A percentile compares a stretch with the other conserved stretches of the same genome.
Conservation (phyloP, 2,888 invertebrate species). For the Orthosia gracilis region DNA sequence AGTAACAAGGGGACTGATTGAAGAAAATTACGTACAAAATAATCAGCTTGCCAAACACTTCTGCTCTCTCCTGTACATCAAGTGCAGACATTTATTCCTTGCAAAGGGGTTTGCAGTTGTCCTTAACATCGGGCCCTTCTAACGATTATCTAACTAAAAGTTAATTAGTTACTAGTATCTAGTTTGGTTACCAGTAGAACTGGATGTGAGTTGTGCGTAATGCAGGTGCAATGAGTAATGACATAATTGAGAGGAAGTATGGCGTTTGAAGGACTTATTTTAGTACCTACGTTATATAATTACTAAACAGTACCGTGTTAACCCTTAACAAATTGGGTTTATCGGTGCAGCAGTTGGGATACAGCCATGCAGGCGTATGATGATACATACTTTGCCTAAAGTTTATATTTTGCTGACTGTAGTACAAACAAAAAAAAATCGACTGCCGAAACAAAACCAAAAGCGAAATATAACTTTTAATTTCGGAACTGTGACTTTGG, state of each 20-base stretch:
- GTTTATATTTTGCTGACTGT: neutral
- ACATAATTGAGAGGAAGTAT: slow-evolving; percentile 25
- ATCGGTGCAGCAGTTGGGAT: too few species aligned
- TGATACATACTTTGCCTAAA: neutral
- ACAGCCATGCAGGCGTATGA: neutral
- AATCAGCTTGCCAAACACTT: slow-evolving; percentile 45
- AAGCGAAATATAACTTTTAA: too few species aligned
- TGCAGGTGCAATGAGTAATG: slow-evolving; percentile 11
- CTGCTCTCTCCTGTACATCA: slow-evolving; percentile 69
- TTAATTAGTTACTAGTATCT: slow-evolving; percentile 28
- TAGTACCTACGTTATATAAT: neutral
- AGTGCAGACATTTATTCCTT: slow-evolving; percentile 74
- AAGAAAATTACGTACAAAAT: too few species aligned
- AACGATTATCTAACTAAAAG: slow-evolving; percentile 66
- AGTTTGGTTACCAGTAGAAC: slow-evolving; percentile 29
- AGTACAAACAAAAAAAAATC: neutral
- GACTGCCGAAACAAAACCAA: too few species aligned
- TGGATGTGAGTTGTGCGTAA: slow-evolving; percentile 33
- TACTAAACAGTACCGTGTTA: neutral
- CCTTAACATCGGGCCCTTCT: slow-evolving; percentile 81
- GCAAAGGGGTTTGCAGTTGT: slow-evolving; percentile 81
- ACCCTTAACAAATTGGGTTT: neutral
- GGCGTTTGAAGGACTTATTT: slow-evolving; percentile 16
- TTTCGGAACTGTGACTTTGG: too few species aligned
- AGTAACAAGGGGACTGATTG: too few species aligned